Evolutionary conservation across 2,888 invertebrate genomes (phyloP).

Genomic region (Eupithecia vulgata): DNA sequence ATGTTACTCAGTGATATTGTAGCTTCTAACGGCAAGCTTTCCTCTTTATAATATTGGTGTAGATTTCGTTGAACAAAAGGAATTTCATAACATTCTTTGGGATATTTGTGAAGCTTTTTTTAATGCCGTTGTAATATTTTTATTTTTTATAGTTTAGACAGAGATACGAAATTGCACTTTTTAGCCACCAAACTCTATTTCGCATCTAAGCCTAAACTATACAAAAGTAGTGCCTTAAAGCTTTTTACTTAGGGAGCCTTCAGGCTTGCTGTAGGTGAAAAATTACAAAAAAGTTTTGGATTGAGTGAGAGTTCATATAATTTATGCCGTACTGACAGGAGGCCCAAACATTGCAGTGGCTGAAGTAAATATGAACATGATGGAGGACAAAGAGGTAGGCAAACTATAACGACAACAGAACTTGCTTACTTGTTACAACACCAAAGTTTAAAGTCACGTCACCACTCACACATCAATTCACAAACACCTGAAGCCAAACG

Average conservation of each 20-base stretch:
- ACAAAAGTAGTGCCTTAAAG: too few relatives aligned
- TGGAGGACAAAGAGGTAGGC: background rate
- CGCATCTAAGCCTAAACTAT: too few relatives aligned
- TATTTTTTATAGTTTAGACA: too few relatives aligned
- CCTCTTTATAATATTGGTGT: too few relatives aligned
- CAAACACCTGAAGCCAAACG: background rate
- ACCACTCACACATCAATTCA: constrained; percentile 1
- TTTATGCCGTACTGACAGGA: background rate
- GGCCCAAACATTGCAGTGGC: background rate
- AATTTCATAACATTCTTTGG: too few relatives aligned
- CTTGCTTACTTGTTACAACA: background rate
- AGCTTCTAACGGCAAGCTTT: too few relatives aligned
- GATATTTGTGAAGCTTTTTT: too few relatives aligned
- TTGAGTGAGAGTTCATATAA: background rate
- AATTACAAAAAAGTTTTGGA: background rate
- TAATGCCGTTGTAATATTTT: too few relatives aligned
- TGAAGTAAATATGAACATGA: background rate
- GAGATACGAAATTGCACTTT: too few relatives aligned
- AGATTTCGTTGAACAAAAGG: too few relatives aligned
- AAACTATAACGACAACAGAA: background rate
- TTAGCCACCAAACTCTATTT: too few relatives aligned
- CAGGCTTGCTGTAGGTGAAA: background rate
- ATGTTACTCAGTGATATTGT: too few relatives aligned
- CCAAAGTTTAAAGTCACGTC: background rate
- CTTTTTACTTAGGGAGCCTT: background rate